phyloP scores from a whole-genome alignment of 2,113 vertebrate genomes.

The Hystrix brachyura region DNA sequence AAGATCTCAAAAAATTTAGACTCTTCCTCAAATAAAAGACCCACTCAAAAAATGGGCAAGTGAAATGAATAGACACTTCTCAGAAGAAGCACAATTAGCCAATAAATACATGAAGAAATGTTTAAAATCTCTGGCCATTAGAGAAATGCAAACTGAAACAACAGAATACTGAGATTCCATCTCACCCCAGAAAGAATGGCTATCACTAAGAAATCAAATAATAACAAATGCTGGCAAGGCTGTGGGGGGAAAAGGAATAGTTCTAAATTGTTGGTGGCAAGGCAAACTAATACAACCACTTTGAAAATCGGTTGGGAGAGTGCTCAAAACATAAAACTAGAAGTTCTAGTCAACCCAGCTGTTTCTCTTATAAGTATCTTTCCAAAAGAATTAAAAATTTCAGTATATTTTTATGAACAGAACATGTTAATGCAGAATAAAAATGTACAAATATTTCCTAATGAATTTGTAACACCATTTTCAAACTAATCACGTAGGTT shows the following conservation, averaged over 20 bases:
- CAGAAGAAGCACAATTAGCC: background rate
- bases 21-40: background rate
- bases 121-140: background rate
- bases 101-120: background rate
- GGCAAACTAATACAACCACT: background rate
- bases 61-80: background rate
- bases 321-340: background rate
- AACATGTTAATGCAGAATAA: slow-evolving; percentile 6
- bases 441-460: background rate
- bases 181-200: background rate
- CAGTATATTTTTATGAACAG: background rate
- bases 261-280: background rate
- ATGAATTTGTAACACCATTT: background rate
- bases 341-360: background rate
- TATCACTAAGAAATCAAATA: background rate
- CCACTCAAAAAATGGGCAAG: background rate
- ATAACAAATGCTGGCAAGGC: background rate
- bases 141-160: background rate
- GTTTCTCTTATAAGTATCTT: background rate
- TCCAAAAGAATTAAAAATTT: background rate
- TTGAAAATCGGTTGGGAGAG: background rate
- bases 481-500: background rate
- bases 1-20: background rate
- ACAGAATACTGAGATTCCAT: background rate
- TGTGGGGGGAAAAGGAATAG: background rate